These are phyloP conservation scores for Mirza zaza DNA, from an alignment of 2,113 vertebrate genomes.

Conservation along the genomic window DNA sequence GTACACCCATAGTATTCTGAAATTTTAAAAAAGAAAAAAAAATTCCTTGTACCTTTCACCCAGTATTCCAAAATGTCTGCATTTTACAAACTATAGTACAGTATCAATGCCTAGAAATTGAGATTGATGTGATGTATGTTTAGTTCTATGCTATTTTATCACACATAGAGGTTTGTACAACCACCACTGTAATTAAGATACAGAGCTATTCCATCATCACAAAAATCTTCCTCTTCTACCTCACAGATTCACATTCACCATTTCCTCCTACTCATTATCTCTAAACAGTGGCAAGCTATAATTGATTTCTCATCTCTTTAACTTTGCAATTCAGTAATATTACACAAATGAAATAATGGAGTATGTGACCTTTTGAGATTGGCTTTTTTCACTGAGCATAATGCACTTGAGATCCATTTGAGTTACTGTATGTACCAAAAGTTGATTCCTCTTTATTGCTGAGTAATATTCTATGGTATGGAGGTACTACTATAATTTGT, in stretches of 20 bases:
- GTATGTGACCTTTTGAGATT: neutral
- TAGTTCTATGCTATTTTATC: neutral
- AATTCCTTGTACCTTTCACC: neutral
- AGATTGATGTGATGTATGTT: neutral
- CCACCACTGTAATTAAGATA: neutral
- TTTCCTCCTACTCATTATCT: too few species aligned
- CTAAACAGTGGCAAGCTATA: neutral
- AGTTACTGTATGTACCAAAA: neutral
- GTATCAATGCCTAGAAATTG: neutral
- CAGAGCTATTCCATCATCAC: neutral
- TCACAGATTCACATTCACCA: neutral
- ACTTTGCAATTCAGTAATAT: neutral
- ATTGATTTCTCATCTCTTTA: neutral
- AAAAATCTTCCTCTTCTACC: neutral
- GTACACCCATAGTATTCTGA: too few species aligned
- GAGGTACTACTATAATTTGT: neutral
- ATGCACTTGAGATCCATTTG: neutral
- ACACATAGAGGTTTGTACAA: neutral
- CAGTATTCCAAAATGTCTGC: neutral
- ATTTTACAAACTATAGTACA: neutral
- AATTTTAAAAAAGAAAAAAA: neutral
- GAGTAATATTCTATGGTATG: neutral
- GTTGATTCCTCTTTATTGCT: neutral
- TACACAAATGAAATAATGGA: neutral
- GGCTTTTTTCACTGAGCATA: neutral